A percentile compares a stretch with the other conserved stretches of the same genome.
These are phyloP conservation scores for Toxonevra muliebris DNA, from an alignment of 2,888 invertebrate genomes.

Conservation along the genomic window DNA sequence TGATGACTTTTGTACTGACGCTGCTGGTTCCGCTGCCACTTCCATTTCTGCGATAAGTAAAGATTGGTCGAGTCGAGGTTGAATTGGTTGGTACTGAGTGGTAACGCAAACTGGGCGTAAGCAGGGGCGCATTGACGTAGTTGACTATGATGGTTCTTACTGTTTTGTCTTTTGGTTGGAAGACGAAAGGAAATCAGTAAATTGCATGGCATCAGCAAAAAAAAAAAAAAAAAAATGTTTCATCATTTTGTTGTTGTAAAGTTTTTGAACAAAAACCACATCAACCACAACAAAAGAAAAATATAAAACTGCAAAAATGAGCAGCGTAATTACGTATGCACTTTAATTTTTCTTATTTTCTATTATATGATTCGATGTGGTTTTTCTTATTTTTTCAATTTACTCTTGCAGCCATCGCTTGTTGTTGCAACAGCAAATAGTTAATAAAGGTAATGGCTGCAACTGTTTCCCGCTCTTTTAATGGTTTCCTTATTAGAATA, in stretches of 20 bases:
- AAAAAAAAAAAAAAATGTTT: not conserved
- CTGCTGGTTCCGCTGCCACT: conserved; percentile 14
- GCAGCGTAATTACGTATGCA: not conserved
- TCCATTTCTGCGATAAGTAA: conserved; percentile 11
- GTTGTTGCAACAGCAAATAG: not conserved
- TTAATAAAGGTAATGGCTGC: conserved; percentile 12
- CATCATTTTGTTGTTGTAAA: not conserved
- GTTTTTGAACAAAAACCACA: not conserved
- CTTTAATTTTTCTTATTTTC: not conserved
- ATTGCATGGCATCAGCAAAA: conserved; percentile 19
- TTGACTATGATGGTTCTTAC: not conserved
- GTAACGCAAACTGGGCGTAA: not conserved
- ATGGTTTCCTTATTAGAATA: too few species aligned
- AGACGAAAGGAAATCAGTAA: conserved; percentile 12
- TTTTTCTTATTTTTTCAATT: not conserved
- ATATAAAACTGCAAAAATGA: too few species aligned
- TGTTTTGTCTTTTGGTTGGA: not conserved
- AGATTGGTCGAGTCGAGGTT: not conserved
- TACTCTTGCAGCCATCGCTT: not conserved
- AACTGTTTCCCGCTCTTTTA: not conserved
- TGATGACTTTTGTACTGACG: conserved; percentile 36
- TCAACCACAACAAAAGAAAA: too few species aligned
- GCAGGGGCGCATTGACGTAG: conserved; percentile 11
- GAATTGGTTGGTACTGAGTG: not conserved
- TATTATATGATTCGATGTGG: not conserved